Conservation (phyloP, 2,113 vertebrate species). For the Hyla sarda region DNA sequence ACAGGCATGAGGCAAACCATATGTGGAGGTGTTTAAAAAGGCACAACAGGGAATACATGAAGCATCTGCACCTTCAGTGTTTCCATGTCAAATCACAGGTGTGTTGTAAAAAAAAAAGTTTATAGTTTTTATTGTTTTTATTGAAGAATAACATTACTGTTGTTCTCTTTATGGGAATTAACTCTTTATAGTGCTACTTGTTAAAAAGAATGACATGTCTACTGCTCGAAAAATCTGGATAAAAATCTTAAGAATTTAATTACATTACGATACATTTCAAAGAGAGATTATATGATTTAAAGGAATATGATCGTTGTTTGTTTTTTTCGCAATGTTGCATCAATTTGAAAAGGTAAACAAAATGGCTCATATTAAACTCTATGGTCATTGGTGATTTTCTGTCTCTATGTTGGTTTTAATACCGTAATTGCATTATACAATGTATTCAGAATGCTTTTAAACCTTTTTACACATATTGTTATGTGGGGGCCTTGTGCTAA, state of each 20-base stretch:
- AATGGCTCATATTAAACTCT: not conserved
- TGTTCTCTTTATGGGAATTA: constrained; percentile 66
- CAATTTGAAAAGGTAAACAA: not conserved
- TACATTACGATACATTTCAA: not conserved
- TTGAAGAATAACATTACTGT: constrained; percentile 69
- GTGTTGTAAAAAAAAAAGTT: constrained; percentile 80
- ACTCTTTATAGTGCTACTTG: constrained; percentile 57
- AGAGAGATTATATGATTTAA: not conserved
- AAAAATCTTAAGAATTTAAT: not conserved
- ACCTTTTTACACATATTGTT: no score
- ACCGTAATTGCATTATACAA: no score
- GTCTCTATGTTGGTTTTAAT: no score
- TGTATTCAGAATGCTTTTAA: no score
- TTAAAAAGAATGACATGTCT: not conserved
- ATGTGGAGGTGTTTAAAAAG: constrained; percentile 84
- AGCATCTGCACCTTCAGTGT: constrained; percentile 78
- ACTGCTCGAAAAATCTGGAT: not conserved
- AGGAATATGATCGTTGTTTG: not conserved
- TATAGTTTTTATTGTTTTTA: constrained; percentile 68
- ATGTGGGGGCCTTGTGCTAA: no score
- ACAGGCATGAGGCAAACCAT: constrained; percentile 78
- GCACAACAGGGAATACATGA: constrained; percentile 78
- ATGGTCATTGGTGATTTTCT: no score
- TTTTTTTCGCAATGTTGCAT: not conserved
- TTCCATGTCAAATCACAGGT: constrained; percentile 78